Conservation (phyloP, 1,140 invertebrate species). For the Chrysopa pallens region DNA sequence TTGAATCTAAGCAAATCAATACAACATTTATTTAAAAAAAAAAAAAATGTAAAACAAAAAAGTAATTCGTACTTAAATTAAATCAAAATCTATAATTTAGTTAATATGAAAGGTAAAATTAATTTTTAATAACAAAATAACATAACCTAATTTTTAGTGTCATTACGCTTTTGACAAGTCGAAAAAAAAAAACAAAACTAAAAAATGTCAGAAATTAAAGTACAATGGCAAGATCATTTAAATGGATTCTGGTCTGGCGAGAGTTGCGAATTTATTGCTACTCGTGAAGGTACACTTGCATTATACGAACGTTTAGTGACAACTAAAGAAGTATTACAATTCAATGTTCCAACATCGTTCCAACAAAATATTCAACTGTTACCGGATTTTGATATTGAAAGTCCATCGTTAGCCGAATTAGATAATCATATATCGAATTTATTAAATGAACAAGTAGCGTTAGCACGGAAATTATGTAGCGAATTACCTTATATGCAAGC, state of each 20-base stretch:
- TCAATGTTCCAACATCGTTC: slow-evolving; percentile 12
- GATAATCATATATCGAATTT: slow-evolving; percentile 31
- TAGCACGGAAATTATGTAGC: slow-evolving; percentile 31
- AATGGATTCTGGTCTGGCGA: slow-evolving; percentile 37
- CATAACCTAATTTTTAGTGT: too few relatives aligned
- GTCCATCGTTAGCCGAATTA: slow-evolving; percentile 27
- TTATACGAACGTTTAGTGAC: slow-evolving; percentile 34
- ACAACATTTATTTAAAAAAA: too few relatives aligned
- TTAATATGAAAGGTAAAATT: too few relatives aligned
- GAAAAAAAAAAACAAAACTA: too few relatives aligned
- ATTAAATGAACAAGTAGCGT: slow-evolving; percentile 30
- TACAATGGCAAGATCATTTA: slow-evolving; percentile 35
- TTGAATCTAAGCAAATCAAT: too few relatives aligned
- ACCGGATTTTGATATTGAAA: slow-evolving; percentile 25
- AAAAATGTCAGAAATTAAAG: slow-evolving; percentile 8
- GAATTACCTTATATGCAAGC: slow-evolving; percentile 34
- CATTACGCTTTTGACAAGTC: too few relatives aligned
- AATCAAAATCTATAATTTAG: too few relatives aligned
- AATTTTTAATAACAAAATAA: too few relatives aligned
- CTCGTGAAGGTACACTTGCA: slow-evolving; percentile 27
- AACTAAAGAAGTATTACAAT: slow-evolving; percentile 27
- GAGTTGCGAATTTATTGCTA: slow-evolving; percentile 34
- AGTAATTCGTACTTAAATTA: too few relatives aligned
- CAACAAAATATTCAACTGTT: slow-evolving; percentile 21
- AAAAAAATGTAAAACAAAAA: too few relatives aligned